Percentiles rank a stretch among this genome's conserved stretches.
Conservation (phyloP, 2,888 invertebrate species). For the Syritta pipiens region DNA sequence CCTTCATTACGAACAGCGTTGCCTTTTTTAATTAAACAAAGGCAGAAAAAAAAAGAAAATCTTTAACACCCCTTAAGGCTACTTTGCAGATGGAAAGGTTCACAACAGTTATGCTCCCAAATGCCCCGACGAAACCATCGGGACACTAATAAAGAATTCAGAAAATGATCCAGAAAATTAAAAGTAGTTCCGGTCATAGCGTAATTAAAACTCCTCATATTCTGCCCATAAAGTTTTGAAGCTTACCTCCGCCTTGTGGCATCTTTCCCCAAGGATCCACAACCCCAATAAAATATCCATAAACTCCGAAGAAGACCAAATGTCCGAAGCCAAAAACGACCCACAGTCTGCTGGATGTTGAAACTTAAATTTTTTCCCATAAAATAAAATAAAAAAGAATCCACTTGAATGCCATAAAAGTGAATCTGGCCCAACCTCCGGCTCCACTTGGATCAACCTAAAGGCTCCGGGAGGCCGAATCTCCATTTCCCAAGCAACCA, state of each 20-base stretch:
- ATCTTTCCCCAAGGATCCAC: neutral
- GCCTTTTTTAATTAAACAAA: neutral
- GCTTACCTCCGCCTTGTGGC: too few species aligned
- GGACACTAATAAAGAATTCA: constrained; percentile 22
- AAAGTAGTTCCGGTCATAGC: constrained; percentile 11
- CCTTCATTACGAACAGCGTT: neutral
- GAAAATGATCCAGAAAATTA: neutral
- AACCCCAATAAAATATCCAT: constrained; percentile 23
- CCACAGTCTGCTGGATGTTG: too few species aligned
- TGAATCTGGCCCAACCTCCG: too few species aligned
- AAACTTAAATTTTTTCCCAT: too few species aligned
- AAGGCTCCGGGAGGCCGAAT: too few species aligned
- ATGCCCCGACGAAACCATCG: neutral
- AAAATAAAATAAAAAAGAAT: neutral
- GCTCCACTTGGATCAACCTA: too few species aligned
- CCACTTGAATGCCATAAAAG: neutral
- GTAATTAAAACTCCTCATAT: constrained; percentile 12
- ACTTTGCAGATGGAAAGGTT: too few species aligned
- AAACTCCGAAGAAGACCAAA: constrained; percentile 3
- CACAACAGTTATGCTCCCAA: too few species aligned
- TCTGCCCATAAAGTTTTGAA: constrained; percentile 7
- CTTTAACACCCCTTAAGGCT: neutral
- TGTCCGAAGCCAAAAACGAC: neutral
- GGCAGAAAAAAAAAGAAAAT: neutral
- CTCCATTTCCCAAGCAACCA: neutral